phyloP scores from a whole-genome alignment of 2,113 vertebrate genomes.

The Emberiza fucata region DNA sequence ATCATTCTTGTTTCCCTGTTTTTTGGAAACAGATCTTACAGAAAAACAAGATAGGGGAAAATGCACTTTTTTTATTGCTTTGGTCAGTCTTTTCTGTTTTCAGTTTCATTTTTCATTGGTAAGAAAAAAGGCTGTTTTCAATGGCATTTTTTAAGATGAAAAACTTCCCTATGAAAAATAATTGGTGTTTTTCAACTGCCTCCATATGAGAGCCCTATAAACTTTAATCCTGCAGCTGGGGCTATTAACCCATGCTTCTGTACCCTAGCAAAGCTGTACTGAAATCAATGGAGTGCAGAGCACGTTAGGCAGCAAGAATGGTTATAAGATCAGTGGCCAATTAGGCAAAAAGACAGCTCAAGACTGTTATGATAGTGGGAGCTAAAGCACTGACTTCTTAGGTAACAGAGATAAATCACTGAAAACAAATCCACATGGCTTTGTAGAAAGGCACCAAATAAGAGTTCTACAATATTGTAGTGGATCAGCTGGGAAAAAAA shows the following conservation, averaged over 20 bases:
- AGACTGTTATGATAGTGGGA: background rate
- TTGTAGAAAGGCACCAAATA: background rate
- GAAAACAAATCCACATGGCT: background rate
- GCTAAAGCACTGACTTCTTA: background rate
- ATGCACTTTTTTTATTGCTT: background rate
- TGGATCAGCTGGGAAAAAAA: background rate
- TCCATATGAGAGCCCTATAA: background rate
- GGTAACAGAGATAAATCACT: background rate
- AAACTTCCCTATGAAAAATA: constrained; percentile 14
- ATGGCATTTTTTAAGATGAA: background rate
- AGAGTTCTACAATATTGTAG: background rate
- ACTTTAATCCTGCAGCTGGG: background rate
- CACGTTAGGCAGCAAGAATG: background rate
- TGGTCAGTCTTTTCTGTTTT: background rate
- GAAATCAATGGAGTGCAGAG: constrained; percentile 17
- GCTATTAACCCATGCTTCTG: constrained; percentile 18
- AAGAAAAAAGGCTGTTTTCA: background rate
- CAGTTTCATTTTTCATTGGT: background rate
- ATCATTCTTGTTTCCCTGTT: background rate
- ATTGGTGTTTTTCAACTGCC: constrained; percentile 13
- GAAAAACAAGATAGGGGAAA: background rate
- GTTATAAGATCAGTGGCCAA: constrained; percentile 38
- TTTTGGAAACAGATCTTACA: background rate
- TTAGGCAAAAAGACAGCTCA: constrained; percentile 44
- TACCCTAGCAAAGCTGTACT: background rate